These are phyloP conservation scores for Alviniconcha strummeri DNA, from an alignment of 2,888 invertebrate genomes.

Conservation along the genomic window DNA sequence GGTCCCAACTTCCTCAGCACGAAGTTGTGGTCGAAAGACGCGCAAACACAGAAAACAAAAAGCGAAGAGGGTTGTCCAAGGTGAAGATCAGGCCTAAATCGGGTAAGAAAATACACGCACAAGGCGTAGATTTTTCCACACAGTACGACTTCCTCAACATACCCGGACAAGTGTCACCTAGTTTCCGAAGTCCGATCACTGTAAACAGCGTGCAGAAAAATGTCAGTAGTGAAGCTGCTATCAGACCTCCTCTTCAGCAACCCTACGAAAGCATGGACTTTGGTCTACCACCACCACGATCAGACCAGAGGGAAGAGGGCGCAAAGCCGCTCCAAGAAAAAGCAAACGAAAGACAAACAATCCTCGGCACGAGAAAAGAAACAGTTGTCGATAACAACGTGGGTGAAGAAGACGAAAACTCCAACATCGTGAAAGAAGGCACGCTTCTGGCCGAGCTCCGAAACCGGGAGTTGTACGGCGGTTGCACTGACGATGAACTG, in stretches of 20 bases:
- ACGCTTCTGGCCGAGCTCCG: slow-evolving; percentile 1
- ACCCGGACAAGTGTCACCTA: background rate
- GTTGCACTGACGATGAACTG: background rate
- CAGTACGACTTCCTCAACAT: slow-evolving; percentile 10
- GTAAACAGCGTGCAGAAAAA: too few relatives aligned
- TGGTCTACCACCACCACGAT: too few relatives aligned
- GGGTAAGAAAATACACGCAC: background rate
- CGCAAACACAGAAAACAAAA: slow-evolving; percentile 13
- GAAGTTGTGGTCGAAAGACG: background rate
- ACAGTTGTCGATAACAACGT: background rate
- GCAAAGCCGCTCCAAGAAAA: too few relatives aligned
- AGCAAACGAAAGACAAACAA: too few relatives aligned
- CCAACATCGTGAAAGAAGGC: slow-evolving; percentile 10
- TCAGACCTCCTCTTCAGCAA: too few relatives aligned
- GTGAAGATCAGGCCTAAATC: background rate
- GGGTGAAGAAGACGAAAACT: background rate
- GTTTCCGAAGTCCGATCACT: too few relatives aligned
- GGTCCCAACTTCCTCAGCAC: background rate
- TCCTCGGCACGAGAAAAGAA: too few relatives aligned
- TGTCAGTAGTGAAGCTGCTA: too few relatives aligned
- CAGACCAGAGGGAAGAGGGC: too few relatives aligned
- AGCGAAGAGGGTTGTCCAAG: slow-evolving; percentile 5
- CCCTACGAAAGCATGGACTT: too few relatives aligned
- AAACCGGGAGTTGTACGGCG: background rate
- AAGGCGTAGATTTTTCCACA: background rate